Percentiles rank a stretch among this genome's conserved stretches.
phyloP scores from a whole-genome alignment of 2,797 vertebrate genomes.

The Apodemus agrarius region DNA sequence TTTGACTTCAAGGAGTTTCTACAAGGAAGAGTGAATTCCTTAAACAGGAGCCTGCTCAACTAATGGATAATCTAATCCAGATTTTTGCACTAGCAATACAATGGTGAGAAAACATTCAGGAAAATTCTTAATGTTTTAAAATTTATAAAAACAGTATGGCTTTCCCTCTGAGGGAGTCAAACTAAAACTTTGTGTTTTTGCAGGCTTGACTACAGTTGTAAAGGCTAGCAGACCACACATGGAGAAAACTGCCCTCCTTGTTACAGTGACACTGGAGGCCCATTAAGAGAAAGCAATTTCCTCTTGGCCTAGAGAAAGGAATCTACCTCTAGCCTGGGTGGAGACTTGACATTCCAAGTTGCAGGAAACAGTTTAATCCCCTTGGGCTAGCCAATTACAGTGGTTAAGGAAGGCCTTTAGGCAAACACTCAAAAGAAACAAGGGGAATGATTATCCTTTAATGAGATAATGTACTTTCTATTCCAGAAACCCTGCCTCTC shows the following conservation, averaged over 20 bases:
- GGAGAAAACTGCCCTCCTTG: not conserved
- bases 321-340: not conserved
- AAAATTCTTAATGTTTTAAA: slow-evolving; percentile 28
- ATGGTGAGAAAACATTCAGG: not conserved
- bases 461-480: not conserved
- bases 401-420: not conserved
- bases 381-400: not conserved
- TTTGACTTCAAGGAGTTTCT: not conserved
- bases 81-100: not conserved
- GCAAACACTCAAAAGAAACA: not conserved
- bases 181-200: not conserved
- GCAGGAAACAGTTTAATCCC: not conserved
- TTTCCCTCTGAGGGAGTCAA: not conserved
- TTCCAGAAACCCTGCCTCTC: not conserved
- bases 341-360: not conserved
- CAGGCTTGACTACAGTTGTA: not conserved
- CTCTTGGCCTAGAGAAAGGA: not conserved
- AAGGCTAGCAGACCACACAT: not conserved
- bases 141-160: not conserved
- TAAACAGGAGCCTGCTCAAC: not conserved
- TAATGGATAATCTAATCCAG: not conserved
- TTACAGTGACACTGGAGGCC: not conserved
- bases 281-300: not conserved
- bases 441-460: not conserved
- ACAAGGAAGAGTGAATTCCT: slow-evolving; percentile 2